A percentile compares a stretch with the other conserved stretches of the same genome.
Evolutionary conservation across 2,888 invertebrate species (phyloP).

Genomic region (Sturmia bella): DNA sequence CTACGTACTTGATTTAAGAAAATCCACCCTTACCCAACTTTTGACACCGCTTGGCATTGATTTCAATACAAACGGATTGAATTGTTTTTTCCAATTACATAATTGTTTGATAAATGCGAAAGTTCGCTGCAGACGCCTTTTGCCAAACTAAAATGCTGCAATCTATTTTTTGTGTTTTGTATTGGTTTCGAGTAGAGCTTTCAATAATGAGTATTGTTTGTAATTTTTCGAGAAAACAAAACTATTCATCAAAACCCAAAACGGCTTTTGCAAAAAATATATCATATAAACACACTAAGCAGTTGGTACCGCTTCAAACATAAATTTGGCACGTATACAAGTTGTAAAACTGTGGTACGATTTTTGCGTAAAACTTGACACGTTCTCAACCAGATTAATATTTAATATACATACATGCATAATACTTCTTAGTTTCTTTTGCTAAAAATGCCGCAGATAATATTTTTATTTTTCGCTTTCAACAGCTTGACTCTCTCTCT

Average conservation of each 20-base stretch:
- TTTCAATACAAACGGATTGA: too few relatives aligned
- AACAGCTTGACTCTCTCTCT: slow-evolving; percentile 24
- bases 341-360: background rate
- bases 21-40: too few relatives aligned
- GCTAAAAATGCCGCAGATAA: slow-evolving; percentile 54
- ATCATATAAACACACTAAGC: background rate
- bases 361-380: slow-evolving; percentile 34
- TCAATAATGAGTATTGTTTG: too few relatives aligned
- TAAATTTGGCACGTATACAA: slow-evolving; percentile 1
- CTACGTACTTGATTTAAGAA: too few relatives aligned
- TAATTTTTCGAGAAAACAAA: background rate
- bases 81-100: too few relatives aligned
- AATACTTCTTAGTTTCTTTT: background rate
- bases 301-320: background rate
- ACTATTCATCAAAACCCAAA: too few relatives aligned
- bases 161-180: too few relatives aligned
- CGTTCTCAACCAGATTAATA: slow-evolving; percentile 15
- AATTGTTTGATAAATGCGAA: too few relatives aligned
- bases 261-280: background rate
- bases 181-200: too few relatives aligned
- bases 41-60: too few relatives aligned
- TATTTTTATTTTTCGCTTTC: slow-evolving; percentile 28
- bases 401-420: background rate
- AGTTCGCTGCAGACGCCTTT: too few relatives aligned
- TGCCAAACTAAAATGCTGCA: too few relatives aligned